phyloP scores from a whole-genome alignment of 2,888 invertebrate species.

The Drosophila prostipennis region DNA sequence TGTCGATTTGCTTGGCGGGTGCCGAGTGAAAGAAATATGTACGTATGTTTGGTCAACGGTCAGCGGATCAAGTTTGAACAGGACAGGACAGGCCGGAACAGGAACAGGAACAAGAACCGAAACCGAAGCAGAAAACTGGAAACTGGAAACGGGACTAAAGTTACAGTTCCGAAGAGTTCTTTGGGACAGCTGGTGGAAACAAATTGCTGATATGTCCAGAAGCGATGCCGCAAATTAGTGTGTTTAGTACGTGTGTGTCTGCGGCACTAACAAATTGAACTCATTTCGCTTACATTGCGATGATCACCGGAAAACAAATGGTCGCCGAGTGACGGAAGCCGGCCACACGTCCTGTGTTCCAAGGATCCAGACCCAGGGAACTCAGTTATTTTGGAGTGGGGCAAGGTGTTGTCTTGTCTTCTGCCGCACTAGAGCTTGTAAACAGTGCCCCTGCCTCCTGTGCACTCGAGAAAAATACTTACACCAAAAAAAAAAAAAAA shows the following conservation, averaged over 20 bases:
- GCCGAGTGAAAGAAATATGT: constrained; percentile 45
- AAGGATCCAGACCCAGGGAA: background rate
- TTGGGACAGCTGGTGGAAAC: constrained; percentile 75
- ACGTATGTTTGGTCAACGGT: constrained; percentile 17
- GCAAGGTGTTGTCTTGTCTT: constrained; percentile 17
- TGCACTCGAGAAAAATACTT: background rate
- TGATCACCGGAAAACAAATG: constrained; percentile 80
- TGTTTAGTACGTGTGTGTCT: constrained; percentile 73
- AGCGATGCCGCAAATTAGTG: constrained; percentile 81
- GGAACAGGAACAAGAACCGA: background rate
- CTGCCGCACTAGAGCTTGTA: constrained; percentile 3
- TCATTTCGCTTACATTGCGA: constrained; percentile 76
- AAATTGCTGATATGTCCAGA: constrained; percentile 79
- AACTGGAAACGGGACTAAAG: constrained; percentile 1
- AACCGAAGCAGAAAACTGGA: background rate
- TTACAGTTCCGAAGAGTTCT: background rate
- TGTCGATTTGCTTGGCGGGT: constrained; percentile 64
- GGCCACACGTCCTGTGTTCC: constrained; percentile 16
- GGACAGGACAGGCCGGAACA: constrained; percentile 3
- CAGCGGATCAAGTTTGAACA: constrained; percentile 55
- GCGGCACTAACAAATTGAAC: constrained; percentile 73
- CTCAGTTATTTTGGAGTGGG: constrained; percentile 1
- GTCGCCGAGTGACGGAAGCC: constrained; percentile 57
- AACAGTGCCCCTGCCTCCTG: constrained; percentile 1
- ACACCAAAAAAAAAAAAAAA: too few relatives aligned